Evolutionary conservation across 2,888 invertebrate genomes (phyloP).

Genomic region (Andrena flavipes): DNA sequence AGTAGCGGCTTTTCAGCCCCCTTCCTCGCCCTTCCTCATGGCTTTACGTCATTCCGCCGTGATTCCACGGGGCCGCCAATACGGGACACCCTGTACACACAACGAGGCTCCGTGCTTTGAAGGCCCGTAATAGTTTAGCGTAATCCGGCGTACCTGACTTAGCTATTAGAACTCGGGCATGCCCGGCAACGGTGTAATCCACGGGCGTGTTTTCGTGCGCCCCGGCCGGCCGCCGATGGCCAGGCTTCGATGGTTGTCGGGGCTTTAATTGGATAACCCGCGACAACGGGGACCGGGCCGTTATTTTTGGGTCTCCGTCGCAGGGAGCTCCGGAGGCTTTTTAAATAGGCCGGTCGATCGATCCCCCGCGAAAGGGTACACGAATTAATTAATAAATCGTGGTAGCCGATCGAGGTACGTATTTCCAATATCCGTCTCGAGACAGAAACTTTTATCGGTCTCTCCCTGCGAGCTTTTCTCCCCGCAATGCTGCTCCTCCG

Average conservation of each 20-base stretch:
- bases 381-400: conserved; percentile 61
- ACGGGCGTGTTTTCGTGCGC: conserved; percentile 24
- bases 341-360: not conserved
- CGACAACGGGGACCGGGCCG: not conserved
- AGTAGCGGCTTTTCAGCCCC: conserved; percentile 76
- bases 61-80: conserved; percentile 57
- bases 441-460: conserved; percentile 72
- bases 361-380: conserved; percentile 2
- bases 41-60: conserved; percentile 67
- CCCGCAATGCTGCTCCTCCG: conserved; percentile 38
- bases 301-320: not conserved
- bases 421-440: conserved; percentile 69
- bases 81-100: conserved; percentile 75
- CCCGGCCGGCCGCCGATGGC: not conserved
- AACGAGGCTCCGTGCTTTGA: conserved; percentile 72
- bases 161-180: conserved; percentile 64
- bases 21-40: conserved; percentile 38
- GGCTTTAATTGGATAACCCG: not conserved
- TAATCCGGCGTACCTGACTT: conserved; percentile 76
- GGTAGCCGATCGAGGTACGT: conserved; percentile 49
- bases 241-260: not conserved
- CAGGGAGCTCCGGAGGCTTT: not conserved
- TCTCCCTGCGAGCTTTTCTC: conserved; percentile 63
- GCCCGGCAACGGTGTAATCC: conserved; percentile 36
- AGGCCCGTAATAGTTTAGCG: conserved; percentile 77